phyloP scores from a whole-genome alignment of 2,888 invertebrate species.

The Eulithis testata region DNA sequence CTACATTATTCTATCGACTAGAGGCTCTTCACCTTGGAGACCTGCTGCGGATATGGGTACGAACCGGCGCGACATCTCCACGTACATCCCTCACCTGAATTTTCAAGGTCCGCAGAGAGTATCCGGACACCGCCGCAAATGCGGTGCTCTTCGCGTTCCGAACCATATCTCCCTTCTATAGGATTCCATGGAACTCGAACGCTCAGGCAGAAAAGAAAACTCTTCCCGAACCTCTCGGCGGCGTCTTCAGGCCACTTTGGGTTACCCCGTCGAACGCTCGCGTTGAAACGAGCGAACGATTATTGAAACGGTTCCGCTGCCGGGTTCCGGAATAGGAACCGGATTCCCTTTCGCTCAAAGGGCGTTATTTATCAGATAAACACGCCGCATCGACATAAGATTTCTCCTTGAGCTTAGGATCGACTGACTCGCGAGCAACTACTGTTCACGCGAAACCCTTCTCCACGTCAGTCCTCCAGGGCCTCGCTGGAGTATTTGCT shows the following conservation, averaged over 20 bases:
- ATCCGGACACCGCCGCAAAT: slow-evolving; percentile 58
- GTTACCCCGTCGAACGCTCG: no score
- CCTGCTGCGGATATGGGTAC: slow-evolving; percentile 91
- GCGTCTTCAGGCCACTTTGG: slow-evolving; percentile 81
- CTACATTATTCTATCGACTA: slow-evolving; percentile 86
- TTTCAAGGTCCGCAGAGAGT: slow-evolving; percentile 65
- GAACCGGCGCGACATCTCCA: slow-evolving; percentile 69
- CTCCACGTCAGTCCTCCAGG: slow-evolving; percentile 85
- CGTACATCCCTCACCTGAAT: slow-evolving; percentile 63
- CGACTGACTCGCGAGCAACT: slow-evolving; percentile 84
- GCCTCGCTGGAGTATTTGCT: slow-evolving; percentile 88
- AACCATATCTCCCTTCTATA: slow-evolving; percentile 81
- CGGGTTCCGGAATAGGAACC: no score
- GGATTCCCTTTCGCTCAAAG: no score
- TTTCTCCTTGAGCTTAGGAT: slow-evolving; percentile 83
- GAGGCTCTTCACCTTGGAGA: slow-evolving; percentile 89
- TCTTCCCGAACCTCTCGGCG: slow-evolving; percentile 81
- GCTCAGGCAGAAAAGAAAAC: slow-evolving; percentile 76
- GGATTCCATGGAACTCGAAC: slow-evolving; percentile 77
- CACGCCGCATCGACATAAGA: no score
- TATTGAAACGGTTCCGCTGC: no score
- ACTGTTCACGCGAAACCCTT: slow-evolving; percentile 80
- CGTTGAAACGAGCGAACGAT: no score
- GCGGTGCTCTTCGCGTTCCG: slow-evolving; percentile 68
- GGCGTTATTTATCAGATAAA: no score